Evolutionary conservation across 2,888 invertebrate species (phyloP), one percentile per base, ranked within the genome.

Genomic region (Parascotia fuliginaria): DNA sequence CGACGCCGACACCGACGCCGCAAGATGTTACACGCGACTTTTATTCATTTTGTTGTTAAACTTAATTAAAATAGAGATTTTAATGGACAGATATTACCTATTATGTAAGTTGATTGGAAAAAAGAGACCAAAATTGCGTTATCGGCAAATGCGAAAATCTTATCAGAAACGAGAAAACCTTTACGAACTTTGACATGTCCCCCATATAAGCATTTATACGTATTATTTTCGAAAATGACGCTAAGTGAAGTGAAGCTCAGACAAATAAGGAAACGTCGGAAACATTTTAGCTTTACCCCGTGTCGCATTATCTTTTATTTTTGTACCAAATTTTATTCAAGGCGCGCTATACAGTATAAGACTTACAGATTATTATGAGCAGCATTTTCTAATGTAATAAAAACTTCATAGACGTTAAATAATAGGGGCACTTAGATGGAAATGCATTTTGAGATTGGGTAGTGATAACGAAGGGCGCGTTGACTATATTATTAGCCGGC

Each of bases 21-120:
- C 79, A 82, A 85, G 82, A 84, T 78, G 79, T 76, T 76, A 67
- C 72, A 60, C 65, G 65, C 68, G 75, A 78, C 83, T 77, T 83
- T 86, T 77, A 80, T 87, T 85, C 81, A 83, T 84, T 85, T 85
- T 82, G 74, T 77, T 78, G 75, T 79, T 75, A 65, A 77, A 82
- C 68, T 81, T 78, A 83, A 87, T 86, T 85, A 84, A 81, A 84
- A 82, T 77, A 75, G 67, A 73, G 63, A 32, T 33, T 13, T 42
- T 34, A 37, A 41, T 49, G 16, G 24, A 31, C 19, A 24, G 24
- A 24, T 24, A 7, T 24, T 6, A 24, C 7, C 16, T n/a, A 5
- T 28, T 28, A n/a, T 28, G 2, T 5, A n/a, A n/a, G 3, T 28
- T n/a, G 2, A 28, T 28, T 5, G 5, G 9, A 34, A 42, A 46